Base-by-base conservation (phyloP, 2,888 invertebrate genomes). In the Branchipolynoe longqiensis region DNA sequence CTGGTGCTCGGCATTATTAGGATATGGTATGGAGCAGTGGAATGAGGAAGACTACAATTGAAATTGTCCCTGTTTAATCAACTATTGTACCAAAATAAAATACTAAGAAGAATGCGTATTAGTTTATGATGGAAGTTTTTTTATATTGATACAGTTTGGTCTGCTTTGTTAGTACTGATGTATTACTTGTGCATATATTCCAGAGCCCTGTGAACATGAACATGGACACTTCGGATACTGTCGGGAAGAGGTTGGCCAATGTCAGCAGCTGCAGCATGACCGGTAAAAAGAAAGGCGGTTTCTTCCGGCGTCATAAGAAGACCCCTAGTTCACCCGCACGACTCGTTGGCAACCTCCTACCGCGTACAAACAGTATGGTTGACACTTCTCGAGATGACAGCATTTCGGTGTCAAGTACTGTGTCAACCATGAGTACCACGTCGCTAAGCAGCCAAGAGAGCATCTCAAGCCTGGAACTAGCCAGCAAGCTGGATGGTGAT, bases 161-260 rank as follows among this genome's bases (percentile, higher is more conserved):
- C 18, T 48, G 48, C 18, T 48, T 48, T 18, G 8, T 48, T 12
- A 8, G 8, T 18, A 48, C 18, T 48, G 48, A 48, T 18, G 18
- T n/a, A n/a, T n/a, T n/a, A n/a, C n/a, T 73, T 73, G 31, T 31
- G 8, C 8, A n/a, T n/a, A n/a, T n/a, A n/a, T 56, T 82, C 0
- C 82, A 82, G 82, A 82, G 82, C 36, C 82, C 59, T 33, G 58
- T 56, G 14, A 48, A 48, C 28, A 36, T 73, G 4, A n/a, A n/a
- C n/a, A 48, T 48, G 48, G 78, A 78, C 28, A 31, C 41, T 2
- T 78, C 78, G 0, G 78, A 78, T 28, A 1, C 48, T 54, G 86
- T 91, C 81, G 90, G 91, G 74, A 89, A 90, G 78, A 88, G 90
- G 82, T 87, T 90, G 83, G 90, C 90, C 22, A 90, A 88, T 85